phyloP scores from a whole-genome alignment of 2,888 invertebrate species.

The Drosophila lutescens region DNA sequence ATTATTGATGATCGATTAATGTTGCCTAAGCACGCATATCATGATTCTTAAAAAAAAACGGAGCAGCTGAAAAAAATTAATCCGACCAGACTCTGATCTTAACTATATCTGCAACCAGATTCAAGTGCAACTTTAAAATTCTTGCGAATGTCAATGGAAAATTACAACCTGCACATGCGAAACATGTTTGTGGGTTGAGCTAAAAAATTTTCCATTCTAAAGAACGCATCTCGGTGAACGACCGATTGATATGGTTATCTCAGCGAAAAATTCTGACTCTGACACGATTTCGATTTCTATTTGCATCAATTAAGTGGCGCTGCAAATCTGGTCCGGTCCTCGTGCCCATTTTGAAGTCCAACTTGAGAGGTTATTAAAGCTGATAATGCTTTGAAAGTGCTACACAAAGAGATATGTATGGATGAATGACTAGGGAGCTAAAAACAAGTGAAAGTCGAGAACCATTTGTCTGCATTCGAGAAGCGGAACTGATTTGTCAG shows the following conservation, averaged over 20 bases:
- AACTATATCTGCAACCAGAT: conserved; percentile 26
- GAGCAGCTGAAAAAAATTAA: background rate
- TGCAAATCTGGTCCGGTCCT: conserved; percentile 43
- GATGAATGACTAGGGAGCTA: background rate
- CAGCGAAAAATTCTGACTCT: conserved; percentile 51
- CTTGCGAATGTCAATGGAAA: conserved; percentile 68
- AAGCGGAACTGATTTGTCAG: conserved; percentile 20
- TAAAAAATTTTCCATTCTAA: conserved; percentile 69
- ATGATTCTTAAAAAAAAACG: background rate
- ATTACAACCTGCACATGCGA: conserved; percentile 40
- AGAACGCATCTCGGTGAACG: conserved; percentile 37
- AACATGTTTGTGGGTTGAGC: conserved; percentile 55
- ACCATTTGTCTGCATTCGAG: background rate
- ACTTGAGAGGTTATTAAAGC: conserved; percentile 32
- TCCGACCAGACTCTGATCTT: conserved; percentile 39
- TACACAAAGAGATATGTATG: background rate
- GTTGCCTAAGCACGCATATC: background rate
- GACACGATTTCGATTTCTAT: conserved; percentile 53
- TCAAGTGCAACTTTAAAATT: conserved; percentile 63
- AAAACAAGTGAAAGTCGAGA: conserved; percentile 21
- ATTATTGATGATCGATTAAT: too few species aligned
- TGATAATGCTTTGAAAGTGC: conserved; percentile 10
- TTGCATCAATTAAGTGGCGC: conserved; percentile 41
- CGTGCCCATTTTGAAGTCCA: conserved; percentile 46
- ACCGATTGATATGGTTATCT: conserved; percentile 47